Base-by-base conservation (phyloP, 2,888 invertebrate species). In the Nomada ruficornis region DNA sequence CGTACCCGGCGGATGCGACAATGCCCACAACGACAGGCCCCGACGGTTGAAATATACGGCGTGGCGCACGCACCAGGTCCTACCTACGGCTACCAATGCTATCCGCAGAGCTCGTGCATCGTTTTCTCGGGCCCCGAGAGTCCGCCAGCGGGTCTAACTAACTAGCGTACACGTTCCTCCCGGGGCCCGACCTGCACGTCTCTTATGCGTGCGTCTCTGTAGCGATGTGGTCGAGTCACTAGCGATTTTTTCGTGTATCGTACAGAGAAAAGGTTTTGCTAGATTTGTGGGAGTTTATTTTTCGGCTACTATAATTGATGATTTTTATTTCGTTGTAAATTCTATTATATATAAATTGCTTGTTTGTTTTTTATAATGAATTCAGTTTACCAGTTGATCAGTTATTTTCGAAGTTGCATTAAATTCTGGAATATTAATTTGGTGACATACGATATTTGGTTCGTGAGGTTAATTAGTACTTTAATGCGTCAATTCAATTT, bases 151-250 rank as follows among this genome's bases (percentile, higher is more conserved):
- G 88, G 89, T 89, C 89, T 89, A 90, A 91, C 90, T 90, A 91
- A 90, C 91, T 89, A 89, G 91, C 91, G 90, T 91, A 89, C 90
- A 90, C 86, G 88, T 85, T 88, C 78, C 82, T 79, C 75, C 20
- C 78, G 70, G 76, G 80, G 52, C 68, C 74, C 84, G 81, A 82
- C 80, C 86, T 80, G 82, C 88, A 77, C 80, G 76, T 60, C 82
- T 72, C 63, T 77, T 68, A 62, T 79, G 75, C 86, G 80, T 82
- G 77, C 60, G 78, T 77, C 63, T 75, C 59, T 69, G 68, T 80
- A 87, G 87, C 86, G 83, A 88, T 57, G 82, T 83, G 55, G 60
- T 18, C 83, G 87, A 88, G 80, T 77, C 67, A 67, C 64, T 42
- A 50, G 13, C 78, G 20, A 60, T 47, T 74, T 55, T 20, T 18